Conservation (phyloP, 1,140 invertebrate genomes). For the Sweltsa coloradensis region DNA sequence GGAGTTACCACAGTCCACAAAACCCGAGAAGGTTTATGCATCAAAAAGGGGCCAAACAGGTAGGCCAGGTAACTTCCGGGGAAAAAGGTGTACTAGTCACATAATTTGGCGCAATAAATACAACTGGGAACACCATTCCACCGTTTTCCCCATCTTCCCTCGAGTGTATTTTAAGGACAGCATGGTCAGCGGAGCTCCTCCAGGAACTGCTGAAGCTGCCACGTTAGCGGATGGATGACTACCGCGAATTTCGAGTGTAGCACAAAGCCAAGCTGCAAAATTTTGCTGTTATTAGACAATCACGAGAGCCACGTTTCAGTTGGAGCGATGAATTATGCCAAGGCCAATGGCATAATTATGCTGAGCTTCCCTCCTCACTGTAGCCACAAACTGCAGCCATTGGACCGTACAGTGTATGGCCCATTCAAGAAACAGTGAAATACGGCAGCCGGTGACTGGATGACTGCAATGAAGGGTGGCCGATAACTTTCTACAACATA, state of each 20-base stretch:
- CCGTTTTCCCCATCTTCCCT: constrained; percentile 30
- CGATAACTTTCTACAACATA: too few species aligned
- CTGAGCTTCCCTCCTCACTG: constrained; percentile 24
- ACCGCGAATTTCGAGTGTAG: constrained; percentile 19
- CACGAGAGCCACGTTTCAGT: constrained; percentile 24
- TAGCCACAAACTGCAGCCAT: constrained; percentile 29
- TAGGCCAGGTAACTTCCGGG: constrained; percentile 25
- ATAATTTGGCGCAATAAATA: constrained; percentile 19
- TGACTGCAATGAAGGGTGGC: too few species aligned
- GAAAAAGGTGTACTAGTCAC: constrained; percentile 30
- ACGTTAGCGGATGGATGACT: constrained; percentile 30
- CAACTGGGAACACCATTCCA: constrained; percentile 21
- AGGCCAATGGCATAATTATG: constrained; percentile 24
- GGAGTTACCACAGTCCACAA: constrained; percentile 32
- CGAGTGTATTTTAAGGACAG: constrained; percentile 19
- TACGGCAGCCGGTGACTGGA: constrained; percentile 26
- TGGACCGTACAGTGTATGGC: constrained; percentile 27
- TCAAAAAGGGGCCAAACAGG: constrained; percentile 24
- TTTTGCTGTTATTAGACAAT: constrained; percentile 18
- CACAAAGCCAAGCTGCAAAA: constrained; percentile 8
- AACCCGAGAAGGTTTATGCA: constrained; percentile 28
- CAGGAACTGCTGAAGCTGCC: constrained; percentile 24
- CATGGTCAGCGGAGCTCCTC: constrained; percentile 24
- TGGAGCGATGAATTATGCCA: constrained; percentile 20
- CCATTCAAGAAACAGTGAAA: constrained; percentile 32